phyloP scores from a whole-genome alignment of 1,140 invertebrate genomes.

The Parapsyche elsis region DNA sequence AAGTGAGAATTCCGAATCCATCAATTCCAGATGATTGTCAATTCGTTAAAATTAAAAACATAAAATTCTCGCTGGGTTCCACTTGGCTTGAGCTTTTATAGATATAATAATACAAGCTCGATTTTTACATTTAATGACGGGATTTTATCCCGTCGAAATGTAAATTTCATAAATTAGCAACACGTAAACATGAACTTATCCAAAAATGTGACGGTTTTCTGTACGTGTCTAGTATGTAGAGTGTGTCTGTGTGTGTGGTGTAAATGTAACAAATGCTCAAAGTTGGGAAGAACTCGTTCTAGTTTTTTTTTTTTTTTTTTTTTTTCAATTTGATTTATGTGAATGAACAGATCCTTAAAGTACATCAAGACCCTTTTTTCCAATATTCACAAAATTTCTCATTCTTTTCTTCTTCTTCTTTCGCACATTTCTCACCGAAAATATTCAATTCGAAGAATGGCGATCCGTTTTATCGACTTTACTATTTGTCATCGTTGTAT shows the following conservation, averaged over 20 bases:
- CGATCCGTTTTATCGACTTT: constrained; percentile 33
- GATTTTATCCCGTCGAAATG: too few relatives aligned
- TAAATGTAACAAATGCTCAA: constrained; percentile 24
- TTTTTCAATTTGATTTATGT: constrained; percentile 32
- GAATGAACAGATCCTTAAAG: constrained; percentile 33
- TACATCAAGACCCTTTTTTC: constrained; percentile 33
- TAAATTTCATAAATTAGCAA: too few relatives aligned
- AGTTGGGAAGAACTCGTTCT: constrained; percentile 13
- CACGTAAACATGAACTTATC: too few relatives aligned
- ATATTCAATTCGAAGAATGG: constrained; percentile 33
- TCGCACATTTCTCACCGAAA: constrained; percentile 18
- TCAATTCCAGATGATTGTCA: too few relatives aligned
- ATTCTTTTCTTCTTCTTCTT: constrained; percentile 28
- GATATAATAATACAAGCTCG: too few relatives aligned
- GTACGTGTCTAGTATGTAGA: background rate
- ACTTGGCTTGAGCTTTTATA: too few relatives aligned
- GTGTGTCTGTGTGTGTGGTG: background rate
- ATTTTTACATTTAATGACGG: too few relatives aligned
- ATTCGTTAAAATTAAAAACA: too few relatives aligned
- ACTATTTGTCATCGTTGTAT: constrained; percentile 30
- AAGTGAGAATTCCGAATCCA: too few relatives aligned
- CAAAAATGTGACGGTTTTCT: too few relatives aligned
- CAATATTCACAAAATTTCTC: constrained; percentile 32
- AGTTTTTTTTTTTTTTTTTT: background rate
- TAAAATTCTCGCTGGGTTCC: too few relatives aligned